A percentile compares a stretch with the other conserved stretches of the same genome.
phyloP scores from a whole-genome alignment of 2,888 invertebrate species.

The Cyclophora albipunctata region DNA sequence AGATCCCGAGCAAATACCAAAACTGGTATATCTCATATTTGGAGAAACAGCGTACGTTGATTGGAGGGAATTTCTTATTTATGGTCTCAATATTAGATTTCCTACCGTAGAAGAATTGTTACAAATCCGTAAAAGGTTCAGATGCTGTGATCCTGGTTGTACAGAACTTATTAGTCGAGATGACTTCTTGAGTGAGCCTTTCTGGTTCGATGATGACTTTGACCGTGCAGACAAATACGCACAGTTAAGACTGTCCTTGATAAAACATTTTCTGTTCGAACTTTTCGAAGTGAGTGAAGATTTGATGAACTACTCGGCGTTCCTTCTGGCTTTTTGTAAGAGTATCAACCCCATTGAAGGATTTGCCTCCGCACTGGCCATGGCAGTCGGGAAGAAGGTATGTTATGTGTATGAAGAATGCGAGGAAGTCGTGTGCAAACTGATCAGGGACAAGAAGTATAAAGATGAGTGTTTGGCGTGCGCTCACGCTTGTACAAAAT shows the following conservation, averaged over 20 bases:
- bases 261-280: conserved; percentile 75
- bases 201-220: conserved; percentile 61
- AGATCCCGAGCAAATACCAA: conserved; percentile 55
- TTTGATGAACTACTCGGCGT: conserved; percentile 76
- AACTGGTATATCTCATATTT: conserved; percentile 63
- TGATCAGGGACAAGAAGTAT: conserved; percentile 52
- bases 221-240: conserved; percentile 32
- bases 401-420: conserved; percentile 68
- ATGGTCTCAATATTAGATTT: conserved; percentile 71
- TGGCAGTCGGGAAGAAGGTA: conserved; percentile 71
- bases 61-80: conserved; percentile 81
- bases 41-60: conserved; percentile 74
- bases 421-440: conserved; percentile 55
- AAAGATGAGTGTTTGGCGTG: conserved; percentile 52
- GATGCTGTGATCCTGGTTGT: conserved; percentile 56
- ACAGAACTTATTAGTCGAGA: conserved; percentile 51
- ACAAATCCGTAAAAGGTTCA: conserved; percentile 58
- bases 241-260: conserved; percentile 43
- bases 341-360: conserved; percentile 69
- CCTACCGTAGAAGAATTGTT: conserved; percentile 74
- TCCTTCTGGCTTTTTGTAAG: conserved; percentile 79
- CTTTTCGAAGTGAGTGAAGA: conserved; percentile 66
- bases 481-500: conserved; percentile 44
- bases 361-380: conserved; percentile 72
- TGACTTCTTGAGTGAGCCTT: conserved; percentile 37